Percentiles rank a stretch among this genome's conserved stretches.
Conservation (phyloP, 1,140 invertebrate genomes). For the Ditylenchus dipsaci region DNA sequence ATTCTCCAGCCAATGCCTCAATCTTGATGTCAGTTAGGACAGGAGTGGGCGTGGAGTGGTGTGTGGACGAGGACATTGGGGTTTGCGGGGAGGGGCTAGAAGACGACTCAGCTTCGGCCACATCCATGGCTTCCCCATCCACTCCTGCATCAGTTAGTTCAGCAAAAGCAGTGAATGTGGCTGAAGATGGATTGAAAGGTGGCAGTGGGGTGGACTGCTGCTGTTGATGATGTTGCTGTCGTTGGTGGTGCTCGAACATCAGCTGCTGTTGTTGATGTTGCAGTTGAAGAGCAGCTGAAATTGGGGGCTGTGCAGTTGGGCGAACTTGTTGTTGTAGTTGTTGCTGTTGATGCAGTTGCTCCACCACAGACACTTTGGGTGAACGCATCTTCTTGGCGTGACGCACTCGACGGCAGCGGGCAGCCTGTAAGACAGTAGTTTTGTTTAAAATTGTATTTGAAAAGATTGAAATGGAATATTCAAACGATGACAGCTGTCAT, state of each 20-base stretch:
- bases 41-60: background rate
- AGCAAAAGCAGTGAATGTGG: background rate
- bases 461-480: background rate
- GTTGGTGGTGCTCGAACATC: background rate
- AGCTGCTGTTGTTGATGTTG: background rate
- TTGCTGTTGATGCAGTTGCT: conserved; percentile 14
- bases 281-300: background rate
- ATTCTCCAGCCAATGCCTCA: background rate
- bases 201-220: background rate
- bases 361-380: conserved; percentile 9
- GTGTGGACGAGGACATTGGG: background rate
- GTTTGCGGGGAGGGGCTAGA: background rate
- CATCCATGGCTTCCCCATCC: background rate
- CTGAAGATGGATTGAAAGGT: background rate
- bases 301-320: background rate
- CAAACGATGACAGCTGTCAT: too few relatives aligned
- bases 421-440: background rate
- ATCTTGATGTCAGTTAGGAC: background rate
- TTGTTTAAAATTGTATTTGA: background rate
- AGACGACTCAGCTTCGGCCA: background rate
- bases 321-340: background rate
- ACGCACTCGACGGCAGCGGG: conserved; percentile 17
- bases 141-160: background rate
- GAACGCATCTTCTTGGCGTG: conserved; percentile 20
- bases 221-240: conserved; percentile 7